Evolutionary conservation across 2,797 vertebrate genomes (phyloP).

Genomic region (Enteromius unitaeniatus): DNA sequence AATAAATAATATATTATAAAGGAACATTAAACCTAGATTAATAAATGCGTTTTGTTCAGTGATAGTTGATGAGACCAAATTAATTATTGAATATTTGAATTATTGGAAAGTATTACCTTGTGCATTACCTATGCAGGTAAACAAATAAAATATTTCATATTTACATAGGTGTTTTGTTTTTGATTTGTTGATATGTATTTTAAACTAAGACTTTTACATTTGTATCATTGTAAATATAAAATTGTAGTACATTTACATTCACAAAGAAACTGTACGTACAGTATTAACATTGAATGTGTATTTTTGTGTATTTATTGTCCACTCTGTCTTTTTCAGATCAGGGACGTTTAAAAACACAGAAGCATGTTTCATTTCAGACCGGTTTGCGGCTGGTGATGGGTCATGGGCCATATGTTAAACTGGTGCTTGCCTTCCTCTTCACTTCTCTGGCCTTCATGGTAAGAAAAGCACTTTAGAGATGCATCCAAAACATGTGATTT

Average conservation of each 20-base stretch:
- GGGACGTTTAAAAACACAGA: slow-evolving; percentile 67
- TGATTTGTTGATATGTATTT: not conserved
- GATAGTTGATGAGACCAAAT: not conserved
- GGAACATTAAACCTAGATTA: not conserved
- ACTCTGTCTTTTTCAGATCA: slow-evolving; percentile 71
- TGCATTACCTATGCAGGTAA: not conserved
- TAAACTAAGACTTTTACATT: not conserved
- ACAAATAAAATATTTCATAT: not conserved
- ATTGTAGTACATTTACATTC: not conserved
- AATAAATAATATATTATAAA: not conserved
- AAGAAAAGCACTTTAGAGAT: slow-evolving; percentile 54
- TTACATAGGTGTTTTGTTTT: not conserved
- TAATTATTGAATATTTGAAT: too few species aligned
- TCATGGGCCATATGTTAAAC: slow-evolving; percentile 86
- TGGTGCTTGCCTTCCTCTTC: slow-evolving; percentile 92
- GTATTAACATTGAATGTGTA: not conserved
- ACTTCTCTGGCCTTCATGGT: slow-evolving; percentile 96
- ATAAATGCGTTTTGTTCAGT: not conserved
- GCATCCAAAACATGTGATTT: not conserved
- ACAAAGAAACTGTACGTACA: not conserved
- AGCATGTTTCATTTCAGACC: slow-evolving; percentile 80
- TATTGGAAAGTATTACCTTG: not conserved
- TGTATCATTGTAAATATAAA: not conserved
- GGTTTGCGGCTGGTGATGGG: slow-evolving; percentile 88
- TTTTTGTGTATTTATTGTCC: not conserved